A percentile compares a stretch with the other conserved stretches of the same genome.
phyloP scores from a whole-genome alignment of 2,113 vertebrate species.

The Misgurnus anguillicaudatus region DNA sequence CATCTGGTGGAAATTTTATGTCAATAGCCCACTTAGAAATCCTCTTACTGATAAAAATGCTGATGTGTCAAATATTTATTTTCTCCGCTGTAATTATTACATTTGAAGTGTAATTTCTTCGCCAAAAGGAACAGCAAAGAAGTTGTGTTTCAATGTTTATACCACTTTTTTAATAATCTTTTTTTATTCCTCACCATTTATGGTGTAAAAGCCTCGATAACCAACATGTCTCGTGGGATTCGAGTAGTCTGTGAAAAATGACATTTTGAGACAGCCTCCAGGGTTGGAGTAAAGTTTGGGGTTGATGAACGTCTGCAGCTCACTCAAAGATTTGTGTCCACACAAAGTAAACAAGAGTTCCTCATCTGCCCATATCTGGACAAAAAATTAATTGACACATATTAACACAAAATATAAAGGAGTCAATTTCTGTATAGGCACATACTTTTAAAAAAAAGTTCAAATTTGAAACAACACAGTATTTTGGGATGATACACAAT shows the following conservation, averaged over 20 bases:
- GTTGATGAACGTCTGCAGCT: constrained; percentile 68
- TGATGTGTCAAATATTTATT: too few species aligned
- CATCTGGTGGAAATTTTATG: too few species aligned
- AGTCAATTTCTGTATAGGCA: too few species aligned
- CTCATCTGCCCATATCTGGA: constrained; percentile 75
- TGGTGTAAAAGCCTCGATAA: constrained; percentile 84
- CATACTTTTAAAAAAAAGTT: too few species aligned
- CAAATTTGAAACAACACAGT: too few species aligned
- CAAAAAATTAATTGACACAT: background rate
- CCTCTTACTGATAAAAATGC: too few species aligned
- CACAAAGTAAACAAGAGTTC: constrained; percentile 73
- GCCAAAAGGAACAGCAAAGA: too few species aligned
- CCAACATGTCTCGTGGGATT: constrained; percentile 84
- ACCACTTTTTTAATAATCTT: background rate
- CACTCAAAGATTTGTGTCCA: constrained; percentile 70
- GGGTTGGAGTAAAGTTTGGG: constrained; percentile 72
- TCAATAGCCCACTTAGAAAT: too few species aligned
- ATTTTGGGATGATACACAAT: too few species aligned
- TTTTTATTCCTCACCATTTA: constrained; percentile 73
- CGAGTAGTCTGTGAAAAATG: constrained; percentile 87
- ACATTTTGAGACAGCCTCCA: constrained; percentile 75
- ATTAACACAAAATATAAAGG: background rate
- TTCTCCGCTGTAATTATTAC: too few species aligned
- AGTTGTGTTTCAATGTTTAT: too few species aligned
- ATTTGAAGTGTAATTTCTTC: too few species aligned